These are phyloP conservation scores for Osmerus mordax DNA, from an alignment of 2,113 vertebrate genomes.

Conservation along the genomic window DNA sequence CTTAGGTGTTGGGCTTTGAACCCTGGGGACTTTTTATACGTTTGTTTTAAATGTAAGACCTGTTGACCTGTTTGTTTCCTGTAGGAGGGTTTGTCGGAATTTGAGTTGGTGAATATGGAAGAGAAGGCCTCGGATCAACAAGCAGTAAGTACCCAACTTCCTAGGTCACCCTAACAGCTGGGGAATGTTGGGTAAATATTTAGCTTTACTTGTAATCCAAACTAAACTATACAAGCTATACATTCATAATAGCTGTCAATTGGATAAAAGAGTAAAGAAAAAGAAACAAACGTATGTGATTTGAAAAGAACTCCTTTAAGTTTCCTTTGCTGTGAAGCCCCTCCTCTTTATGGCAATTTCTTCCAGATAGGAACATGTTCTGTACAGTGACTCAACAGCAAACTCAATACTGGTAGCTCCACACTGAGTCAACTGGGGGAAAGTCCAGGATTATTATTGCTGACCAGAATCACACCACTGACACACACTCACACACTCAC, in stretches of 20 bases:
- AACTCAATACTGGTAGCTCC: conserved; percentile 56
- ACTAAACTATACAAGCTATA: too few relatives aligned
- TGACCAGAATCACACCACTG: conserved; percentile 40
- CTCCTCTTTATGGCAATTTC: background rate
- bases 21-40: background rate
- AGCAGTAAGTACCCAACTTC: conserved; percentile 63
- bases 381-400: conserved; percentile 47
- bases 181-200: background rate
- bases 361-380: background rate
- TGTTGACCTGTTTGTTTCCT: conserved; percentile 16
- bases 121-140: conserved; percentile 68
- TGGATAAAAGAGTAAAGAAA: background rate
- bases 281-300: background rate
- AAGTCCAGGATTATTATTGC: conserved; percentile 64
- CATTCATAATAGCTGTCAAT: background rate
- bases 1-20: background rate
- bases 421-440: conserved; percentile 62
- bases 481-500: conserved; percentile 40
- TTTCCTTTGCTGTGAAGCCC: background rate
- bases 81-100: conserved; percentile 85
- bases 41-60: background rate
- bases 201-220: too few relatives aligned
- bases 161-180: background rate
- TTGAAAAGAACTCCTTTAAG: background rate
- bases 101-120: conserved; percentile 78